Evolutionary conservation across 2,888 invertebrate species (phyloP), one percentile per base, ranked within the genome.

Genomic region (Leptopterna dolabrata): DNA sequence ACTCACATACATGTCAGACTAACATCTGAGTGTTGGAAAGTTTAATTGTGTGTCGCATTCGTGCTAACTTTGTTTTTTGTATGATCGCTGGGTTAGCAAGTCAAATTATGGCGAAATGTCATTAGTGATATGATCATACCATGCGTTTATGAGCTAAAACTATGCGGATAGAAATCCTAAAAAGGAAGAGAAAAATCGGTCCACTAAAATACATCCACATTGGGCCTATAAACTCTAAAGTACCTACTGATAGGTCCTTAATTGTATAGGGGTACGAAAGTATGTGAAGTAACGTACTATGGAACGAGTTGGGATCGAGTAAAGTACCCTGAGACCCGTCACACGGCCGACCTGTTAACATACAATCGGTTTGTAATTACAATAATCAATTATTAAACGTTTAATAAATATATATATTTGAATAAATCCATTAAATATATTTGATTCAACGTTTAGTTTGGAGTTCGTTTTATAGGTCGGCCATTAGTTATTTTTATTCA

Each of bases 351-450:
- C 85, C 85, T 85, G 85, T 85, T 55, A 85, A 85, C 85, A 85
- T 85, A 85, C 85, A 85, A 85, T 85, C 85, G 85, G 45, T 47
- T 73, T 73, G 83, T 83, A 83, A 82, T 83, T 70, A 83, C 83
- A 83, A 78, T n/a, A 78, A 78, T 78, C 3, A 19, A 63, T 63
- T 63, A 63, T 24, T 19, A 47, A 14, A 14, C 24, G 63, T 63
- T 27, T 63, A 19, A 63, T 63, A 63, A 63, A 51, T 51, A 63
- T 24, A 13, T 63, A 24, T 47, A 47, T 47, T 47, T 63, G 11
- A 63, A 63, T 51, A 51, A 24, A 63, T 63, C 9, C 11, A 63
- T 63, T 24, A 51, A 16, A 19, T 51, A n/a, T 51, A 51, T 16
- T 16, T 51, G 16, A n/a, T 51, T 51, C n/a, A n/a, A 51, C 51